Evolutionary conservation across 2,113 vertebrate genomes (phyloP).

Genomic region (Cacatua alba): DNA sequence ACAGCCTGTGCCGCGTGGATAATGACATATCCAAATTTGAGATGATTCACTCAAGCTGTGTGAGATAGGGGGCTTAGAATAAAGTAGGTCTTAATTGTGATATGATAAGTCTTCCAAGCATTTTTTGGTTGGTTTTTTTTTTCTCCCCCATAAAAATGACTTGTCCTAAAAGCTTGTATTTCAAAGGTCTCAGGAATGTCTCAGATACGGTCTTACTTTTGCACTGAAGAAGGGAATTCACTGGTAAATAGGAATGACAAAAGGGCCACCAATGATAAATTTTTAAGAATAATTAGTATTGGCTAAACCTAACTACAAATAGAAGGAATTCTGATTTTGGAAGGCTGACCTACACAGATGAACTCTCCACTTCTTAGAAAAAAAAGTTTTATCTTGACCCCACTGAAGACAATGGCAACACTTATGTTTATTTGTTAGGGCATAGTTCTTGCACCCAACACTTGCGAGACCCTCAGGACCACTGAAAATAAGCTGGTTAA

Average conservation of each 20-base stretch:
- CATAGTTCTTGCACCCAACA: not conserved
- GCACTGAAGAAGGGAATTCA: not conserved
- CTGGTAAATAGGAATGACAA: not conserved
- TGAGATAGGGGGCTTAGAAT: not conserved
- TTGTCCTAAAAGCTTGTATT: not conserved
- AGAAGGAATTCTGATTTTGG: not conserved
- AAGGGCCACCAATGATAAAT: not conserved
- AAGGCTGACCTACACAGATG: not conserved
- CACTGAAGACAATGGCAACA: not conserved
- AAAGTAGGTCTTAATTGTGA: not conserved
- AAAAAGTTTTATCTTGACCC: not conserved
- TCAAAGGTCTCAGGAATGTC: not conserved
- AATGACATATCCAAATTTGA: conserved; percentile 17
- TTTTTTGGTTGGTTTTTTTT: not conserved
- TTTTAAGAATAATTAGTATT: not conserved
- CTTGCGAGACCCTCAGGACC: not conserved
- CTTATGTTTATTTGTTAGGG: not conserved
- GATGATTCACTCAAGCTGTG: not conserved
- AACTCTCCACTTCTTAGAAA: not conserved
- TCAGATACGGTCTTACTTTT: not conserved
- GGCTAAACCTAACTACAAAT: not conserved
- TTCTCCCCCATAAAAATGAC: fast-evolving
- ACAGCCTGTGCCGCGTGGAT: not conserved
- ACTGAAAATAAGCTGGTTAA: not conserved
- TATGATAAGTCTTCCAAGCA: not conserved